Evolutionary conservation across 2,888 invertebrate genomes (phyloP).

Genomic region (Pomacea canaliculata): DNA sequence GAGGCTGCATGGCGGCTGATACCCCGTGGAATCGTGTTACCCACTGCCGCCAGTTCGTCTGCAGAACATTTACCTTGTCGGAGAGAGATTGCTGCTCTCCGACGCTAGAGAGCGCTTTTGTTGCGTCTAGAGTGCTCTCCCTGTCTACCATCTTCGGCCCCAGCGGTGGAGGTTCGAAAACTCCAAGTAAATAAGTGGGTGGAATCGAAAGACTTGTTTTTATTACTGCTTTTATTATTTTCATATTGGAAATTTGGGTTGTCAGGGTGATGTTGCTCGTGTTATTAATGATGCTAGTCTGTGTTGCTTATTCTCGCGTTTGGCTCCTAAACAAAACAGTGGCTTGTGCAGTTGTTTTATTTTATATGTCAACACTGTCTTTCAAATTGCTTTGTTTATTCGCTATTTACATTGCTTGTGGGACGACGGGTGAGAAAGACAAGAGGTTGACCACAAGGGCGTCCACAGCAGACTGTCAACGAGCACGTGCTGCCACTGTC

Average conservation of each 20-base stretch:
- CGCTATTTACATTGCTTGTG: no score
- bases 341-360: no score
- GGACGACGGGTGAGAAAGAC: no score
- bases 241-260: not conserved
- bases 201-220: not conserved
- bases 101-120: constrained; percentile 8
- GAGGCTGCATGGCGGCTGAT: not conserved
- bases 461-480: no score
- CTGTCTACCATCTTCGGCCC: not conserved
- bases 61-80: constrained; percentile 8
- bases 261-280: no score
- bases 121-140: constrained; percentile 12
- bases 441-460: no score
- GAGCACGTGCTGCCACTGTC: no score
- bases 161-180: not conserved
- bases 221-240: not conserved
- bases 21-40: constrained; percentile 4
- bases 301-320: not conserved
- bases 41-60: constrained; percentile 8
- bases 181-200: not conserved
- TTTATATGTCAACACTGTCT: no score
- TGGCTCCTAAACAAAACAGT: no score
- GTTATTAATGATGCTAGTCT: no score
- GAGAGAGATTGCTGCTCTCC: not conserved
- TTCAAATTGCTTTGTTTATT: no score